Percentiles rank a stretch among this genome's conserved stretches.
Evolutionary conservation across 2,888 invertebrate genomes (phyloP).

Genomic region (Eupithecia insigniata): DNA sequence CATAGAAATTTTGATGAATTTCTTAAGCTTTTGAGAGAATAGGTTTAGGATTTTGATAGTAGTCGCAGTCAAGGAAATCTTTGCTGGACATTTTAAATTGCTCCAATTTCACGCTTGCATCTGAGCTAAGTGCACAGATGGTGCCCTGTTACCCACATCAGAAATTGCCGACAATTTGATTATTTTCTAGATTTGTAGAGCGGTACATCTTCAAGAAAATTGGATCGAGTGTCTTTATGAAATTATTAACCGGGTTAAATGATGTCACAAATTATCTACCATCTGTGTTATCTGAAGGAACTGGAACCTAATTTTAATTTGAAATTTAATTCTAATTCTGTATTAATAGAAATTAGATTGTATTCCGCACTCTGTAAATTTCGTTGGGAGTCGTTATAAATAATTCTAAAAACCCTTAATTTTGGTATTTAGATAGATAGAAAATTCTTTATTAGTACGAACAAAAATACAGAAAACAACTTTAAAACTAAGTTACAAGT

Average conservation of each 20-base stretch:
- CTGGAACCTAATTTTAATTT: not conserved
- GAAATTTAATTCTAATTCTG: too few species aligned
- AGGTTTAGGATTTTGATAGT: not conserved
- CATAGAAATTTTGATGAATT: not conserved
- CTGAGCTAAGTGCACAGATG: not conserved
- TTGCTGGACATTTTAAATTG: not conserved
- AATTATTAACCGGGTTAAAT: not conserved
- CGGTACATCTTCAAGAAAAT: slow-evolving; percentile 38
- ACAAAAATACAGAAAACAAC: too few species aligned
- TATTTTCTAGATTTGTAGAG: slow-evolving; percentile 50
- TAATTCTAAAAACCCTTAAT: too few species aligned
- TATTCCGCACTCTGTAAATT: not conserved
- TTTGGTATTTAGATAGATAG: too few species aligned
- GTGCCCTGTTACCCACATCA: slow-evolving; percentile 27
- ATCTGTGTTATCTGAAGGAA: not conserved
- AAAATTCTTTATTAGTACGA: too few species aligned
- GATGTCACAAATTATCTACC: not conserved
- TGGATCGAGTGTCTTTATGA: not conserved
- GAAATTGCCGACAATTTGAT: slow-evolving; percentile 47
- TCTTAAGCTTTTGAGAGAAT: not conserved
- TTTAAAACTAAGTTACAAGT: too few species aligned
- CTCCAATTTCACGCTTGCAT: slow-evolving; percentile 20
- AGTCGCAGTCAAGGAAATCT: not conserved
- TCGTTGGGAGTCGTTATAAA: not conserved
- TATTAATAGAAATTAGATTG: not conserved